phyloP scores from a whole-genome alignment of 2,797 vertebrate genomes.

The Sebastiscus albofasciatus region DNA sequence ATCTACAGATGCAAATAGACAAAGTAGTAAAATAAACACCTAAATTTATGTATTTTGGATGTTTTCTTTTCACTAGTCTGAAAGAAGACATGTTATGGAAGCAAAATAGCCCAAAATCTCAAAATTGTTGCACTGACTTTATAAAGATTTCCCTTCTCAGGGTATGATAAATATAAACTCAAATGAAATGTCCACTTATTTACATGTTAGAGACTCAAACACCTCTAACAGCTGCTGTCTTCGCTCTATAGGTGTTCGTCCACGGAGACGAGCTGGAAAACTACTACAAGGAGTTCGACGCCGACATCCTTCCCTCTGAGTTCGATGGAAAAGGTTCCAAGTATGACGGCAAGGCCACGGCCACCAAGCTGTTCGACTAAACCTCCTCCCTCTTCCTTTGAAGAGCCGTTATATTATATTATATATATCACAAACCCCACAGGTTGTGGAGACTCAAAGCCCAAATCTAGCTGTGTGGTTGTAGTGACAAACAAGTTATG shows the following conservation, averaged over 20 bases:
- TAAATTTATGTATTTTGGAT: too few species aligned
- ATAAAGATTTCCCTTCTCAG: not conserved
- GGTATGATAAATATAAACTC: not conserved
- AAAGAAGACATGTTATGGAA: too few species aligned
- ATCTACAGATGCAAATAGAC: too few species aligned
- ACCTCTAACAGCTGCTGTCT: conserved; percentile 5
- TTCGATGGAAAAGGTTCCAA: conserved; percentile 92
- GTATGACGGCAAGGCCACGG: conserved; percentile 90
- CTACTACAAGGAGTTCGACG: conserved; percentile 95
- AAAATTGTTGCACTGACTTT: not conserved
- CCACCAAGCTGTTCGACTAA: conserved; percentile 90
- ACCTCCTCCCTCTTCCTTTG: conserved; percentile 52
- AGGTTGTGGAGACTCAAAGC: conserved; percentile 39
- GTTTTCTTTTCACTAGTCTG: too few species aligned
- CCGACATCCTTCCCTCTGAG: conserved; percentile 92
- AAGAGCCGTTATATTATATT: not conserved
- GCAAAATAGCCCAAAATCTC: too few species aligned
- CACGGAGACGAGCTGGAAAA: conserved; percentile 93
- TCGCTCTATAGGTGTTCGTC: conserved; percentile 88
- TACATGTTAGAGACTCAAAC: not conserved
- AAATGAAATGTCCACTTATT: not conserved
- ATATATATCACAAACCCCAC: conserved; percentile 5
- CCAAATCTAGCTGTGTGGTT: conserved; percentile 46
- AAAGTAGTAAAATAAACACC: too few species aligned
- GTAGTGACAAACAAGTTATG: not conserved